Percentiles rank a stretch among this genome's conserved stretches.
Evolutionary conservation across 2,113 vertebrate genomes (phyloP).

Genomic region (Dissostichus mawsoni): DNA sequence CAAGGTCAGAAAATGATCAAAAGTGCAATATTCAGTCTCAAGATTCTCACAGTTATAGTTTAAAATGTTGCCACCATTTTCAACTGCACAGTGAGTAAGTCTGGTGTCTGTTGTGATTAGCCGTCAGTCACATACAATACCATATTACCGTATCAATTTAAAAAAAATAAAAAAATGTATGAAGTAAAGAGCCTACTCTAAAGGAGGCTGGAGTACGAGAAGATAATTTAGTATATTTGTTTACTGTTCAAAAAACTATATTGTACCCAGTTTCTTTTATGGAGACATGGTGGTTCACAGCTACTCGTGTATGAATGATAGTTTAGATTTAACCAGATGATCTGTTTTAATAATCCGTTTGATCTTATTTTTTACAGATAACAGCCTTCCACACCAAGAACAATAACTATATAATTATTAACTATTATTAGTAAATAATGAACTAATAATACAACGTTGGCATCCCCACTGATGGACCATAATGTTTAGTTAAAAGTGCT

Average conservation of each 20-base stretch:
- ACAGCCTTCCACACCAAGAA: too few relatives aligned
- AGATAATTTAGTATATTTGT: not conserved
- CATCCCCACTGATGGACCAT: too few relatives aligned
- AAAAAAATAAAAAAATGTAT: not conserved
- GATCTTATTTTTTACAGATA: too few relatives aligned
- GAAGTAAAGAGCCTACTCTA: not conserved
- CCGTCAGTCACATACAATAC: not conserved
- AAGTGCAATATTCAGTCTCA: not conserved
- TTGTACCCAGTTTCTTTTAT: not conserved
- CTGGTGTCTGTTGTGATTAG: not conserved
- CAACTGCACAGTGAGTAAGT: not conserved
- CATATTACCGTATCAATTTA: not conserved
- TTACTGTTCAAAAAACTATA: not conserved
- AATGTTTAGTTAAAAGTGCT: too few relatives aligned
- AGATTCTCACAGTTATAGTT: not conserved
- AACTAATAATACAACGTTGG: too few relatives aligned
- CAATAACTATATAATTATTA: too few relatives aligned
- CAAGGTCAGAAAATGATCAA: conserved; percentile 84
- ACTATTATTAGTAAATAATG: too few relatives aligned
- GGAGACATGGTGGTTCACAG: not conserved
- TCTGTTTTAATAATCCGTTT: too few relatives aligned
- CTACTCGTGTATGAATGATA: too few relatives aligned
- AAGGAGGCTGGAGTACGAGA: not conserved
- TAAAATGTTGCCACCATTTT: not conserved
- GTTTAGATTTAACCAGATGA: too few relatives aligned